Evolutionary conservation across 2,888 invertebrate genomes (phyloP).

Genomic region (Tenthredo notha): DNA sequence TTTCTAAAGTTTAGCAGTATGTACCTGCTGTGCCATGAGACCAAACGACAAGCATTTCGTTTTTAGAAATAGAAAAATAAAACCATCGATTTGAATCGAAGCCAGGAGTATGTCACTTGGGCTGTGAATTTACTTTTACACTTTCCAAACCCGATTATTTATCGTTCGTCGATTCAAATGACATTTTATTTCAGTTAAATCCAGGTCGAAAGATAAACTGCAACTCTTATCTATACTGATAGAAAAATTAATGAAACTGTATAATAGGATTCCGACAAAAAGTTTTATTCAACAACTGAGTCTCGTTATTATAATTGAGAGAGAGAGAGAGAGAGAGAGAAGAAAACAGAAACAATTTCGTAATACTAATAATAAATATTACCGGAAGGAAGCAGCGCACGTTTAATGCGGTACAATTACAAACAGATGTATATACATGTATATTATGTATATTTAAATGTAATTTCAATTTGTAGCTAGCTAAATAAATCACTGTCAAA

Average conservation of each 20-base stretch:
- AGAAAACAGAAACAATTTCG: not conserved
- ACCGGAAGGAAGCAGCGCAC: not conserved
- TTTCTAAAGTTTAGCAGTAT: not conserved
- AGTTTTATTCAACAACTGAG: not conserved
- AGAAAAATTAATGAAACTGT: not conserved
- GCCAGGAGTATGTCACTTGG: not conserved
- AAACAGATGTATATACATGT: not conserved
- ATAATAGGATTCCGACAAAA: not conserved
- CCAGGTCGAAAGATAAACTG: not conserved
- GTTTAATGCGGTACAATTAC: not conserved
- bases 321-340: not conserved
- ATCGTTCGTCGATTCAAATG: not conserved
- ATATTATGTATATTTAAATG: not conserved
- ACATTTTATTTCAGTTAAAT: not conserved
- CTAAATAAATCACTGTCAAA: conserved; percentile 16
- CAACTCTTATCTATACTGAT: not conserved
- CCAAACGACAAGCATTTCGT: not conserved
- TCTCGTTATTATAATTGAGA: not conserved
- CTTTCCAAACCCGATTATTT: not conserved
- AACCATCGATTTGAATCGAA: not conserved
- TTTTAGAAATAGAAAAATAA: not conserved
- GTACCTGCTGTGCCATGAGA: not conserved
- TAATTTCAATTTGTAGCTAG: not conserved
- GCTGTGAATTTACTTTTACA: not conserved
- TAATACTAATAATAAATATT: not conserved